Evolutionary conservation across 2,888 invertebrate species (phyloP).

Genomic region (Crepidodera aurea): DNA sequence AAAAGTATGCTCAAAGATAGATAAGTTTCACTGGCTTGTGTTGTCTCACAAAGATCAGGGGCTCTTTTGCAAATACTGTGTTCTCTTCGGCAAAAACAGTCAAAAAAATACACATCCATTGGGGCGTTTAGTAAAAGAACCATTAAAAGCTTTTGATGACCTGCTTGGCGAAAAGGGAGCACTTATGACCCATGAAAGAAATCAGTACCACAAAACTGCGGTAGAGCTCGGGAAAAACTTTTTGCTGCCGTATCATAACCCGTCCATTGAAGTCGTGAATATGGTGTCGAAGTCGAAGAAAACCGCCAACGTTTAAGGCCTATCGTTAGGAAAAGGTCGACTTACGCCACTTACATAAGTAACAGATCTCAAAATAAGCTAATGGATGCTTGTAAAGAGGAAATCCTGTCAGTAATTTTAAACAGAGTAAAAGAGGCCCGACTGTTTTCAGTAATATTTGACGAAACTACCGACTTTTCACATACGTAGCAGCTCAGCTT

Average conservation of each 20-base stretch:
- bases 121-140: not conserved
- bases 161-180: conserved; percentile 7
- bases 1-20: conserved; percentile 1
- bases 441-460: not conserved
- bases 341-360: conserved; percentile 1
- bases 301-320: conserved; percentile 3
- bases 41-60: conserved; percentile 2
- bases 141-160: conserved; percentile 5
- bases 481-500: too few species aligned
- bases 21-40: conserved; percentile 12
- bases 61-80: conserved; percentile 8
- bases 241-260: too few species aligned
- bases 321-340: not conserved
- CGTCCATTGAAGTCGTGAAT: not conserved
- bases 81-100: not conserved
- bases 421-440: not conserved
- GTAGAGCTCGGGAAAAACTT: conserved; percentile 3
- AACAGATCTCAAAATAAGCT: conserved; percentile 5
- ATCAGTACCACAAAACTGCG: conserved; percentile 1
- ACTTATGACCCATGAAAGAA: conserved; percentile 1
- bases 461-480: not conserved
- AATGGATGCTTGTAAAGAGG: conserved; percentile 3
- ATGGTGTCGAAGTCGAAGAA: not conserved
- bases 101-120: not conserved
- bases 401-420: not conserved